Conservation (phyloP, 2,113 vertebrate species). For the Melospiza georgiana region DNA sequence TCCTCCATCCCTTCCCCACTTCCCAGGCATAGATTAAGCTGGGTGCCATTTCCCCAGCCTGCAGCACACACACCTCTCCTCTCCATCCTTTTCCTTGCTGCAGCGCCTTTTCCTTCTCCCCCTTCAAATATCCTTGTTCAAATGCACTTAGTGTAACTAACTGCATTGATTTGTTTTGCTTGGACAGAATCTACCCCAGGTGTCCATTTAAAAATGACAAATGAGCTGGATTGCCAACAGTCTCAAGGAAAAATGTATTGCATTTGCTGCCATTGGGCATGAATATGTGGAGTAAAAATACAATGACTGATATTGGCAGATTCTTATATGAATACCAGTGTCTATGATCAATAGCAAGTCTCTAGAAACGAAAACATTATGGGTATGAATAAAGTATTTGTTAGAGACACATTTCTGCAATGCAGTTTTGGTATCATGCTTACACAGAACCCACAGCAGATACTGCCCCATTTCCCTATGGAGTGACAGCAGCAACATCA, state of each 20-base stretch:
- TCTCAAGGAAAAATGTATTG: not conserved
- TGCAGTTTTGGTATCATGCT: not conserved
- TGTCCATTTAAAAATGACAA: conserved; percentile 12
- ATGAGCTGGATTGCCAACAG: not conserved
- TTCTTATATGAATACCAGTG: not conserved
- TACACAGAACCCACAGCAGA: not conserved
- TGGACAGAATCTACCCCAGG: not conserved
- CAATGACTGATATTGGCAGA: not conserved
- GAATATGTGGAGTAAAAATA: not conserved
- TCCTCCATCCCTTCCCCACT: not conserved
- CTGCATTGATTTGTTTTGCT: not conserved
- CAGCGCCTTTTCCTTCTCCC: not conserved
- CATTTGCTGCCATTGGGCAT: not conserved
- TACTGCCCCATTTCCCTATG: not conserved
- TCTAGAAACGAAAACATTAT: not conserved
- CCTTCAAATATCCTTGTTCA: not conserved
- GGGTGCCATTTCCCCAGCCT: not conserved
- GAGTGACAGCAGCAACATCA: not conserved
- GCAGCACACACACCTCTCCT: not conserved
- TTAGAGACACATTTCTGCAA: not conserved
- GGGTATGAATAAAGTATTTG: not conserved
- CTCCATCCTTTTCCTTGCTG: not conserved
- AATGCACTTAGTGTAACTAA: not conserved
- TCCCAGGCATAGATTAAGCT: not conserved
- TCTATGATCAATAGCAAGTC: not conserved